Percentiles rank a stretch among this genome's conserved stretches.
phyloP scores from a whole-genome alignment of 2,888 invertebrate species.

The Hartigia nigra region DNA sequence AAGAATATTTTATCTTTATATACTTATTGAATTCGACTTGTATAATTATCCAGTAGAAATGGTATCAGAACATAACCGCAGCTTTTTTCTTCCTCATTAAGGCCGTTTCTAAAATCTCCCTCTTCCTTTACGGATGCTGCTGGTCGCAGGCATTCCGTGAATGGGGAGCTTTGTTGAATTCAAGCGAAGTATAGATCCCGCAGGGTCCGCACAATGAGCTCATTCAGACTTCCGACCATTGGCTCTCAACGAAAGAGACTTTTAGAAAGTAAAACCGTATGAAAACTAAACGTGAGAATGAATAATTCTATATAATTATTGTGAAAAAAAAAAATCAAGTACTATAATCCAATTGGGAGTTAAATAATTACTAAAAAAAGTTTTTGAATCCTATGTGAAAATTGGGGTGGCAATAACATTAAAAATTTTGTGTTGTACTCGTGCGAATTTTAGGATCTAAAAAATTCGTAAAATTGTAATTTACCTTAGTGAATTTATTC shows the following conservation, averaged over 20 bases:
- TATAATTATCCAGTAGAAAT: background rate
- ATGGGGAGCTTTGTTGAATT: conserved; percentile 55
- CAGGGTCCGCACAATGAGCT: conserved; percentile 52
- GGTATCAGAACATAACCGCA: background rate
- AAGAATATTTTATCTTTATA: background rate
- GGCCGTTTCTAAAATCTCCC: conserved; percentile 19
- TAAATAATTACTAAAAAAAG: background rate
- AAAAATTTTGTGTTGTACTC: background rate
- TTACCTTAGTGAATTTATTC: background rate
- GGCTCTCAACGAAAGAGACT: background rate
- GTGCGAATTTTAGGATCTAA: background rate
- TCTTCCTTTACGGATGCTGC: conserved; percentile 21
- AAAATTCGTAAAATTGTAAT: background rate
- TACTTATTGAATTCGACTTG: background rate
- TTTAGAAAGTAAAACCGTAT: background rate
- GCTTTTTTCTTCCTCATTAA: background rate
- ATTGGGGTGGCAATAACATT: background rate
- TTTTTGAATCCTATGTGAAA: background rate
- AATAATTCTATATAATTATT: background rate
- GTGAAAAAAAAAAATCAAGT: background rate
- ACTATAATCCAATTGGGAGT: background rate
- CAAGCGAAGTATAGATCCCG: conserved; percentile 43
- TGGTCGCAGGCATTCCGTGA: conserved; percentile 31
- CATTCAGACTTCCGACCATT: conserved; percentile 43
- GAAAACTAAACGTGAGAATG: background rate